Base-by-base conservation (phyloP, 2,888 invertebrate species). In the Cenopis cana region DNA sequence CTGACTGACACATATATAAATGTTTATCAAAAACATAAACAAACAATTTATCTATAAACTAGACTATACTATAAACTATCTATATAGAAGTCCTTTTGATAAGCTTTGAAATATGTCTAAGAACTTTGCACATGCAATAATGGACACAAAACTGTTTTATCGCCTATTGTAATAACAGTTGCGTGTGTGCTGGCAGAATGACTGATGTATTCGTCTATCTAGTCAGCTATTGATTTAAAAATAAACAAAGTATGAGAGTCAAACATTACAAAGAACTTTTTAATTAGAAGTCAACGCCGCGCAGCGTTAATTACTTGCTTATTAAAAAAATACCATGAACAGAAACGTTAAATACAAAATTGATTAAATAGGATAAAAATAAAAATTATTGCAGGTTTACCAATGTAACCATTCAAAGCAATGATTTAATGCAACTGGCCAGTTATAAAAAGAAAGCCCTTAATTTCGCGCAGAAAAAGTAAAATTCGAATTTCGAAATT, bases 401-500 rank as follows among this genome's bases (percentile, higher is more conserved):
- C 62, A 69, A 57, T 24, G 24, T 64, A 56, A 57, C 62, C 9
- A 33, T 50, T 52, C 10, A 41, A 20, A 29, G n/a, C 20, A 14
- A 38, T 38, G 14, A 54, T 41, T 33, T 20, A 9, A 36, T 14
- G 5, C 18, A 50, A 70, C 66, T 66, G 60, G 65, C 59, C 20
- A 11, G 33, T 17, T 38, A 20, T 17, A 69, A 65, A 68, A 57
- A 64, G 64, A 50, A 46, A 33, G 55, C 52, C 49, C 36, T 60
- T 29, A 38, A 69, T 55, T 64, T 41, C 65, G 18, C 57, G 18
- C 41, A 74, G 73, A 84, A 87, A 87, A 83, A 89, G 85, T 84
- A 83, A 87, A 87, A 87, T 88, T 85, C 82, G 69, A 86, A 87
- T 86, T 91, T 90, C 86, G 88, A 89, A 88, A 87, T 89, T 90